Base-by-base conservation (phyloP, 2,888 invertebrate species). In the Agonopterix heracliana region DNA sequence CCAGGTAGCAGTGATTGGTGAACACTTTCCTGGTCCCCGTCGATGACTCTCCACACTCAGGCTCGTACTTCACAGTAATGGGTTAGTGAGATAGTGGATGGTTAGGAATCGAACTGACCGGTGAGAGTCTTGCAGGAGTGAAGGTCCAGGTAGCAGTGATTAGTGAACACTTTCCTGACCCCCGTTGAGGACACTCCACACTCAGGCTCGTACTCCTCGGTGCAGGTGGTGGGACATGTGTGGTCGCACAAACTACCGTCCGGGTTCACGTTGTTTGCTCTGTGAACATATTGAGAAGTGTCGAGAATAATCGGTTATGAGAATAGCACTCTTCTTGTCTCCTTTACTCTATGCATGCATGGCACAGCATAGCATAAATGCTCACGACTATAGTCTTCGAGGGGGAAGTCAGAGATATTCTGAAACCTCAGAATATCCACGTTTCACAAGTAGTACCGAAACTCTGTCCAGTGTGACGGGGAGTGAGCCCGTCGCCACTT, bases 1-100 rank as follows among this genome's bases (percentile, higher is more conserved):
- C 87, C 56, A 87, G 47, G 35, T 74, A 67, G 60, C 87, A 87
- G 52, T 87, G 87, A 54, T 87, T 87, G 0, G 74, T 45, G 48
- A 87, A 87, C 0, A 84, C 77, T 0, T 64, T 55, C 0, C 59
- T 53, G 1, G 63, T 56, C 0, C 81, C 80, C 0, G 58, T 55
- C 0, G 48, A 52, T 10, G 79, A 74, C 1, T 78, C 38, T 0
- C 79, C 86, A 34, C 86, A 87, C 26, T 79, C 72, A 0, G 87
- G 86, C 1, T 71, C 69, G 47, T 87, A 84, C 3, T 76, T 71
- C 0, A 81, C 78, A 0, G 81, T 73, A n/a, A n/a, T n/a, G n/a
- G n/a, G n/a, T n/a, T n/a, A n/a, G n/a, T n/a, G n/a, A n/a, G n/a
- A n/a, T n/a, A n/a, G n/a, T n/a, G n/a, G n/a, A n/a, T n/a, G n/a